These are phyloP conservation scores for Leptonema lineaticorne DNA, from an alignment of 1,140 invertebrate species.

Conservation along the genomic window DNA sequence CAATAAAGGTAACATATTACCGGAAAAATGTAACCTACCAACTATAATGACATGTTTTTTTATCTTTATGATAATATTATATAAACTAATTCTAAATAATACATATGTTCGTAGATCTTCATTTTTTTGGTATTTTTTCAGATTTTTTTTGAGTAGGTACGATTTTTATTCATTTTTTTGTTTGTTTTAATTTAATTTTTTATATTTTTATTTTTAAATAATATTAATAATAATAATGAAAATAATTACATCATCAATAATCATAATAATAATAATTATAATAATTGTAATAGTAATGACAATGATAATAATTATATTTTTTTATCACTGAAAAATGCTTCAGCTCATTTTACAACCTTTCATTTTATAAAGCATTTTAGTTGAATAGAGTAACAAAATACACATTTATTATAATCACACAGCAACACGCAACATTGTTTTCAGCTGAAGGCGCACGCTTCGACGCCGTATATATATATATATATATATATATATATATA, in stretches of 20 bases:
- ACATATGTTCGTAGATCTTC: slow-evolving; percentile 36
- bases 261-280: too few species aligned
- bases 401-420: slow-evolving; percentile 30
- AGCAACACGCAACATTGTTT: slow-evolving; percentile 22
- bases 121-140: slow-evolving; percentile 39
- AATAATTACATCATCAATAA: too few species aligned
- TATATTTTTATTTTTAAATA: too few species aligned
- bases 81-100: slow-evolving; percentile 36
- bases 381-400: slow-evolving; percentile 32
- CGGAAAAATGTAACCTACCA: slow-evolving; percentile 31
- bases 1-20: slow-evolving; percentile 21
- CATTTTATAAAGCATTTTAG: slow-evolving; percentile 29
- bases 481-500: not conserved
- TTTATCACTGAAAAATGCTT: slow-evolving; percentile 8
- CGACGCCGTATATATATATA: not conserved
- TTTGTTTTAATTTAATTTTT: slow-evolving; percentile 28
- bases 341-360: slow-evolving; percentile 27
- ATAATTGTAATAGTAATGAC: too few species aligned
- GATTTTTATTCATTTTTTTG: slow-evolving; percentile 35
- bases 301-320: slow-evolving; percentile 1
- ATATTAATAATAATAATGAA: too few species aligned
- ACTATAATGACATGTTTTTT: slow-evolving; percentile 24
- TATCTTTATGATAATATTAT: slow-evolving; percentile 4
- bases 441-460: not conserved
- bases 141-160: slow-evolving; percentile 36